Conservation (phyloP, 2,113 vertebrate genomes). For the Speoplatyrhinus poulsoni region DNA sequence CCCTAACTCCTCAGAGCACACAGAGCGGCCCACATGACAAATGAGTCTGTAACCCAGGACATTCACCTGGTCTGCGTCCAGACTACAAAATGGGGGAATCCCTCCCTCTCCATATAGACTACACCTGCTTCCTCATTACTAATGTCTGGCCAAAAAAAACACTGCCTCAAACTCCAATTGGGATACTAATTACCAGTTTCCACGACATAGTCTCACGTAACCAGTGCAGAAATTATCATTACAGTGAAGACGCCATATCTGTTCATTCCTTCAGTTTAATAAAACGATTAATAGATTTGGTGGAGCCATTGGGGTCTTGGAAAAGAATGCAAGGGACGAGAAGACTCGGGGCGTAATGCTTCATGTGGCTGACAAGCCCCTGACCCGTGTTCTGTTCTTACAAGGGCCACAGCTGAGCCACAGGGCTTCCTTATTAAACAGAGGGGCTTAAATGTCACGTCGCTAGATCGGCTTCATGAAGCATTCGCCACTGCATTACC, state of each 20-base stretch:
- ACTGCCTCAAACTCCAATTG: conserved; percentile 1
- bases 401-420: conserved; percentile 15
- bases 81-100: conserved; percentile 44
- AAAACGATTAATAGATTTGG: not conserved
- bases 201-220: conserved; percentile 5
- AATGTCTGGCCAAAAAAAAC: not conserved
- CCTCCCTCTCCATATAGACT: conserved; percentile 14
- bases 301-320: conserved; percentile 5
- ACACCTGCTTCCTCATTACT: conserved; percentile 15
- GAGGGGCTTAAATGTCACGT: conserved; percentile 58
- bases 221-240: not conserved
- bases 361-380: conserved; percentile 10
- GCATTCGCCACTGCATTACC: too few species aligned
- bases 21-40: conserved; percentile 55
- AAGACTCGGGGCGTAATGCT: not conserved
- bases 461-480: conserved; percentile 11
- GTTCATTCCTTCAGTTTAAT: not conserved
- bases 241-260: conserved; percentile 4
- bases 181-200: conserved; percentile 9
- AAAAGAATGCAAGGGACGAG: conserved; percentile 7
- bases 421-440: conserved; percentile 33
- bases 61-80: conserved; percentile 38
- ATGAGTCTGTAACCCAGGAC: conserved; percentile 44
- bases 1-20: not conserved
- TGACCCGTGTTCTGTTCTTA: conserved; percentile 35